Conservation (phyloP, 2,797 vertebrate species). For the Characodon lateralis region DNA sequence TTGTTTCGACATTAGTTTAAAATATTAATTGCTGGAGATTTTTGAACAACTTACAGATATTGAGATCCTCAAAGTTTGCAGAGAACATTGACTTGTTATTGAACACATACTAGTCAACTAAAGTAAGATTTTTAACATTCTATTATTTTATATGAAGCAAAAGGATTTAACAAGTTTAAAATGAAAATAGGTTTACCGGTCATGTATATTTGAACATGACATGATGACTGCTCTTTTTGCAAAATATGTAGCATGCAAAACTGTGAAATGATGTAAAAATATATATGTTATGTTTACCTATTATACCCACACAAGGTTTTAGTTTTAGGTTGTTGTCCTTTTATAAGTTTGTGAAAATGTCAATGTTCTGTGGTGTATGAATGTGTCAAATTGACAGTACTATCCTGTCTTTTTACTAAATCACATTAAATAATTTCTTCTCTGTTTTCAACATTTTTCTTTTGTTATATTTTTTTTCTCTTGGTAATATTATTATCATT, state of each 20-base stretch:
- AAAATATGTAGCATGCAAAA: constrained; percentile 26
- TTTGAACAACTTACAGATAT: neutral
- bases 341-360: constrained; percentile 2
- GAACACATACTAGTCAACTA: neutral
- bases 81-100: neutral
- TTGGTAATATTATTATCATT: neutral
- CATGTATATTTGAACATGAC: neutral
- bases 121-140: neutral
- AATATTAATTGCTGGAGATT: neutral
- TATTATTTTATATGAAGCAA: neutral
- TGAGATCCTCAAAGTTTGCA: neutral
- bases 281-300: neutral
- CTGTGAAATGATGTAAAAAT: constrained; percentile 28
- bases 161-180: neutral
- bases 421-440: neutral
- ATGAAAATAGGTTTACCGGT: too few species aligned
- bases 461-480: neutral
- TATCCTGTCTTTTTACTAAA: neutral
- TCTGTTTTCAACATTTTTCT: neutral
- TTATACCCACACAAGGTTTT: neutral
- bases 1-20: neutral
- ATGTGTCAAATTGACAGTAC: neutral
- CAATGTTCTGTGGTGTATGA: neutral
- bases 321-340: neutral
- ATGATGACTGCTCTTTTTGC: neutral